These are phyloP conservation scores for Thyatira batis DNA, from an alignment of 2,888 invertebrate species.

Conservation along the genomic window DNA sequence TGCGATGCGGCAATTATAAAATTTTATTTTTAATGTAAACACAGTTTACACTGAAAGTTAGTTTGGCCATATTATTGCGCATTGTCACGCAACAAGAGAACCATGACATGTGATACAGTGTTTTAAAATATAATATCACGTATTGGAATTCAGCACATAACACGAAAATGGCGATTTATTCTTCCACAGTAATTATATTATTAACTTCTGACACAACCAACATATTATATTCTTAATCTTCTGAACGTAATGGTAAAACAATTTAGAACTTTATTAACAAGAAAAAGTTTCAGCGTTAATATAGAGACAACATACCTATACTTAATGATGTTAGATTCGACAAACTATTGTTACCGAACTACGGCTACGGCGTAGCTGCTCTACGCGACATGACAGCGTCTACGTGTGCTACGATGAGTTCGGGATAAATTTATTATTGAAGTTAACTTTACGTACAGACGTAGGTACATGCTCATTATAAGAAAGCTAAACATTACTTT, in stretches of 20 bases:
- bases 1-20: no score
- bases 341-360: slow-evolving; percentile 15
- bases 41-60: no score
- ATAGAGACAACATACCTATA: background rate
- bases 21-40: no score
- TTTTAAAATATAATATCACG: background rate
- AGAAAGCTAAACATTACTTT: no score
- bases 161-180: no score
- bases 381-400: slow-evolving; percentile 27
- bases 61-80: no score
- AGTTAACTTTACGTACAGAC: slow-evolving; percentile 1
- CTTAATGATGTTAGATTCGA: background rate
- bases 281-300: background rate
- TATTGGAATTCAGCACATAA: no score
- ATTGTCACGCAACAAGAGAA: no score
- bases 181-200: background rate
- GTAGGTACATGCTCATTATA: no score
- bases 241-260: background rate
- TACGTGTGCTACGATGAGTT: slow-evolving; percentile 32
- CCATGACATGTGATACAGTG: no score
- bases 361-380: slow-evolving; percentile 23
- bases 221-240: background rate
- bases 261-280: background rate
- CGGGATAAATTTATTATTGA: slow-evolving; percentile 20
- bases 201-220: background rate